A percentile compares a stretch with the other conserved stretches of the same genome.
Evolutionary conservation across 2,888 invertebrate genomes (phyloP).

Genomic region (Caenorhabditis sp.): DNA sequence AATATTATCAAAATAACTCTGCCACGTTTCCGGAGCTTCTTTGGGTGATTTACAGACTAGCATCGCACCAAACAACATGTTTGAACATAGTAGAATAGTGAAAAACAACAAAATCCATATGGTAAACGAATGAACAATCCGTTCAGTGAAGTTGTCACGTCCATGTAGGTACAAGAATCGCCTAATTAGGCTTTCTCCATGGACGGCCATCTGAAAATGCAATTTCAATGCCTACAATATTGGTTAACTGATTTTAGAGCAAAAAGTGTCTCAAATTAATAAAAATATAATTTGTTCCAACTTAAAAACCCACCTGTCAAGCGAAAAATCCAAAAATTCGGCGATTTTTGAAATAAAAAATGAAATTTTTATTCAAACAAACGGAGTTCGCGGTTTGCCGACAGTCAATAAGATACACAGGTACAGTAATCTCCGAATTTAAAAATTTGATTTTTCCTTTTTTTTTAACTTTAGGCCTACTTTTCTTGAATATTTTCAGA

Average conservation of each 20-base stretch:
- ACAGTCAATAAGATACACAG: not conserved
- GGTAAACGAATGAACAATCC: slow-evolving; percentile 29
- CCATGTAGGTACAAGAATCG: slow-evolving; percentile 33
- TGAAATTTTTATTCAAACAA: not conserved
- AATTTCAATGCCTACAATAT: too few species aligned
- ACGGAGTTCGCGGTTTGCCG: not conserved
- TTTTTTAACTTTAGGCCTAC: not conserved
- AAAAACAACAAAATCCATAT: slow-evolving; percentile 28
- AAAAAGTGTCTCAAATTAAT: too few species aligned
- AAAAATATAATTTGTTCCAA: too few species aligned
- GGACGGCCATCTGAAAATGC: not conserved
- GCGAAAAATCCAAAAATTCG: not conserved
- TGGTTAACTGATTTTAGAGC: not conserved
- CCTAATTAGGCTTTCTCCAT: not conserved
- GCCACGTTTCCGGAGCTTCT: slow-evolving; percentile 31
- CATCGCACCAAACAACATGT: slow-evolving; percentile 33
- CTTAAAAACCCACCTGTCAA: not conserved
- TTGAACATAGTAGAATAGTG: slow-evolving; percentile 20
- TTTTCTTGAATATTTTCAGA: not conserved
- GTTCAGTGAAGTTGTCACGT: slow-evolving; percentile 34
- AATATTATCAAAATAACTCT: slow-evolving; percentile 35
- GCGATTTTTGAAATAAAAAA: not conserved
- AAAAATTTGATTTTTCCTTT: too few species aligned
- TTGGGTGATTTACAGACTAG: slow-evolving; percentile 25
- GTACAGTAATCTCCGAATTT: not conserved